These are phyloP conservation scores for Anticlea derivata DNA, from an alignment of 2,888 invertebrate genomes.

Conservation along the genomic window DNA sequence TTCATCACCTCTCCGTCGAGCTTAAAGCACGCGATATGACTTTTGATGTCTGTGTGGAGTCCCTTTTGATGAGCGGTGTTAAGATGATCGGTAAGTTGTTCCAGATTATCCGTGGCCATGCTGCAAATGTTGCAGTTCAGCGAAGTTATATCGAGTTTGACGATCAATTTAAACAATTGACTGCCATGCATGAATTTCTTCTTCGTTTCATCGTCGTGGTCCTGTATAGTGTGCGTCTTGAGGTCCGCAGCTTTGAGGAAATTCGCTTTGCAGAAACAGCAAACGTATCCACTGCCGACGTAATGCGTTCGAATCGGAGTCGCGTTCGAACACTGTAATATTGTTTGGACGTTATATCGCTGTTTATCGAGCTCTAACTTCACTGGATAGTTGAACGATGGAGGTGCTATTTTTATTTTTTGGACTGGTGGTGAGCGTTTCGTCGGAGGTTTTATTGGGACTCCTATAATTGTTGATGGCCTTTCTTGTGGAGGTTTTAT, in stretches of 20 bases:
- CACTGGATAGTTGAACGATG: background rate
- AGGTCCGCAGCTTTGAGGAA: conserved; percentile 50
- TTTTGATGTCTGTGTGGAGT: conserved; percentile 43
- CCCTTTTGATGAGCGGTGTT: conserved; percentile 42
- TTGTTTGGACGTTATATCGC: conserved; percentile 42
- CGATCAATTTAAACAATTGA: conserved; percentile 33
- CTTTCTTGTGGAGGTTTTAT: background rate
- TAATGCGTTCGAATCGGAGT: conserved; percentile 49
- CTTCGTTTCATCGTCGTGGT: conserved; percentile 27
- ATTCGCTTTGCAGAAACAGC: conserved; percentile 52
- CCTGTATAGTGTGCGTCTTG: conserved; percentile 51
- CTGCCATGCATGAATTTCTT: conserved; percentile 24
- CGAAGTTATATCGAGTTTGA: conserved; percentile 61
- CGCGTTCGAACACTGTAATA: conserved; percentile 47
- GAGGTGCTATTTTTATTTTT: conserved; percentile 1
- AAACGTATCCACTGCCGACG: conserved; percentile 48
- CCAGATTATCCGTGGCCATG: conserved; percentile 34
- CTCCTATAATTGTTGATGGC: background rate
- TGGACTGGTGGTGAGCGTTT: background rate
- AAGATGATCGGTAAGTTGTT: conserved; percentile 47
- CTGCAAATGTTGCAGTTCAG: conserved; percentile 57
- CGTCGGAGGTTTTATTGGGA: conserved; percentile 2
- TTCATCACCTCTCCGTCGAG: conserved; percentile 44
- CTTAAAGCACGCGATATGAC: conserved; percentile 53
- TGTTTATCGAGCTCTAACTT: conserved; percentile 12